Evolutionary conservation across 2,888 invertebrate genomes (phyloP).

Genomic region (Hydraecia micacea): DNA sequence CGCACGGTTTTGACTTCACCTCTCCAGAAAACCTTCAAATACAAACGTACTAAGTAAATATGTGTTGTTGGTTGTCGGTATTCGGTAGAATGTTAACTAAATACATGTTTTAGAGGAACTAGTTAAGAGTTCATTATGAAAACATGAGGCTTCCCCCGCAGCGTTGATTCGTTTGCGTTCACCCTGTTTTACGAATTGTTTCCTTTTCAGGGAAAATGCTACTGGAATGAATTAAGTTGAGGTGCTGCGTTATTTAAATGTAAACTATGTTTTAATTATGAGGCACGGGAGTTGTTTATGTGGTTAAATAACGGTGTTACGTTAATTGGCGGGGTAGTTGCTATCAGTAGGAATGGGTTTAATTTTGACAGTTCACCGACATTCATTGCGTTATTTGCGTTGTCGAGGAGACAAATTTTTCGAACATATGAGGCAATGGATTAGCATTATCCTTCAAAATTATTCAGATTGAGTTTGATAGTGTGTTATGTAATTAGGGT

Average conservation of each 20-base stretch:
- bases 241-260: constrained; percentile 40
- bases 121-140: constrained; percentile 50
- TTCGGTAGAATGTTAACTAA: constrained; percentile 35
- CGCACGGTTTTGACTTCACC: background rate
- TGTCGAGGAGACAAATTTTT: too few relatives aligned
- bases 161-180: constrained; percentile 36
- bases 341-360: too few relatives aligned
- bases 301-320: background rate
- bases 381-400: too few relatives aligned
- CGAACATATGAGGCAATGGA: too few relatives aligned
- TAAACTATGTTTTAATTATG: constrained; percentile 27
- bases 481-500: too few relatives aligned
- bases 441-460: too few relatives aligned
- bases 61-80: background rate
- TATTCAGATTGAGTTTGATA: too few relatives aligned
- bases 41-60: constrained; percentile 26
- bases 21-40: background rate
- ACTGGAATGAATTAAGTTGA: constrained; percentile 30
- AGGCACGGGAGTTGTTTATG: background rate
- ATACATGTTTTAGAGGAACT: constrained; percentile 43
- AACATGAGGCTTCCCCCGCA: constrained; percentile 48
- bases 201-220: constrained; percentile 3
- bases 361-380: too few relatives aligned
- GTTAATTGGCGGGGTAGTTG: background rate
- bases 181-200: constrained; percentile 38